Conservation (phyloP, 2,797 vertebrate genomes). For the Chaetophractus vellerosus region DNA sequence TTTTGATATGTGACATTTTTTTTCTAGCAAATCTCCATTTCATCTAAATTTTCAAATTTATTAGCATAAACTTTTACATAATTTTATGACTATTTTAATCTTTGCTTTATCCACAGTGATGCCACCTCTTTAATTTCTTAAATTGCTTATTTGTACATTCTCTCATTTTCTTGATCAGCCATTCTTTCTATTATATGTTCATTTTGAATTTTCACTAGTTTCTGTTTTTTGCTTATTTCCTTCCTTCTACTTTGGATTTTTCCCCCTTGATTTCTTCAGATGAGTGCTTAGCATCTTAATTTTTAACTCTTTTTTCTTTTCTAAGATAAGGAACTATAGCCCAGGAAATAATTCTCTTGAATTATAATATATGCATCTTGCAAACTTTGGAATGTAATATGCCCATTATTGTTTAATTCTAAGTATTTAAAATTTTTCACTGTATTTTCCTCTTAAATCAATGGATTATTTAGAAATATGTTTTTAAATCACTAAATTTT, state of each 20-base stretch:
- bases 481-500: not conserved
- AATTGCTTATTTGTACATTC: not conserved
- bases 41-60: not conserved
- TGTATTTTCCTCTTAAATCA: not conserved
- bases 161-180: not conserved
- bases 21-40: conserved; percentile 2
- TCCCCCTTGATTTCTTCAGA: not conserved
- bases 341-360: not conserved
- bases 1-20: conserved; percentile 30
- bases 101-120: conserved; percentile 1
- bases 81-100: conserved; percentile 13
- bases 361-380: not conserved
- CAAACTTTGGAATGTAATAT: conserved; percentile 9
- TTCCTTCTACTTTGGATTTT: not conserved
- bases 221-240: conserved; percentile 7
- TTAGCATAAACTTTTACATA: not conserved
- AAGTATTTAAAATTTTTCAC: conserved; percentile 2
- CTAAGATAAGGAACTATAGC: not conserved
- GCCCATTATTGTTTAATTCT: conserved; percentile 27
- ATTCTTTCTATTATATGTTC: not conserved
- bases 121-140: not conserved
- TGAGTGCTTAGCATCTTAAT: conserved; percentile 1
- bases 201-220: not conserved
- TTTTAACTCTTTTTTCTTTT: conserved; percentile 10
- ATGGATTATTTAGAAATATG: conserved; percentile 5